Conservation (phyloP, 2,113 vertebrate genomes). For the Chitala chitala region DNA sequence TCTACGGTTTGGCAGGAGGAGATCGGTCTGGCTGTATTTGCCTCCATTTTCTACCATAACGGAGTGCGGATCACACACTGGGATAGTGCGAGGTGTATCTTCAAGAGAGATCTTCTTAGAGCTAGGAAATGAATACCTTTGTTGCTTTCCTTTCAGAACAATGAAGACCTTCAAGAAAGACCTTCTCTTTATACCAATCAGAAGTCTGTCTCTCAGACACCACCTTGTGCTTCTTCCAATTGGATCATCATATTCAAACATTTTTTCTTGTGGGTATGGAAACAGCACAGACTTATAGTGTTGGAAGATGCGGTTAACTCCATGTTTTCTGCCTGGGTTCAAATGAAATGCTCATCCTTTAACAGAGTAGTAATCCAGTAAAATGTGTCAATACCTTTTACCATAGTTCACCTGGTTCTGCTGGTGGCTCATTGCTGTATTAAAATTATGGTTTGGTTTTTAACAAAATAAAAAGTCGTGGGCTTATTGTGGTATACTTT, state of each 20-base stretch:
- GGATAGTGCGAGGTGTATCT: too few relatives aligned
- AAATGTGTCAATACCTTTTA: background rate
- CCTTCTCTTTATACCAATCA: background rate
- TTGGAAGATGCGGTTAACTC: too few relatives aligned
- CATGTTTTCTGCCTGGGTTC: background rate
- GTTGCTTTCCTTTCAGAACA: slow-evolving; percentile 6
- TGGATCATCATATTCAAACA: background rate
- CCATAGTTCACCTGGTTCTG: too few relatives aligned
- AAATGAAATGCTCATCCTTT: background rate
- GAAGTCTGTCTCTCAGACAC: background rate
- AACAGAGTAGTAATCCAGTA: background rate
- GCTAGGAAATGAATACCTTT: too few relatives aligned
- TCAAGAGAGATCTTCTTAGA: too few relatives aligned
- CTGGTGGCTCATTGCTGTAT: background rate
- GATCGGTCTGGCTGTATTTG: too few relatives aligned
- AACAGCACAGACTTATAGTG: background rate
- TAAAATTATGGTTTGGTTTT: background rate
- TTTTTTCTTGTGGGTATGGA: background rate
- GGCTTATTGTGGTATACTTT: too few relatives aligned
- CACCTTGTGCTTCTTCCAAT: background rate
- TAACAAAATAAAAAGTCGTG: too few relatives aligned
- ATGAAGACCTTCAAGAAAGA: background rate
- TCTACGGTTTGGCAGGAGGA: too few relatives aligned
- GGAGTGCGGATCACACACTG: too few relatives aligned
- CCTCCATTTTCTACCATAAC: too few relatives aligned